These are phyloP conservation scores for Paramormyrops kingsleyae DNA, from an alignment of 2,113 vertebrate genomes.

Conservation along the genomic window DNA sequence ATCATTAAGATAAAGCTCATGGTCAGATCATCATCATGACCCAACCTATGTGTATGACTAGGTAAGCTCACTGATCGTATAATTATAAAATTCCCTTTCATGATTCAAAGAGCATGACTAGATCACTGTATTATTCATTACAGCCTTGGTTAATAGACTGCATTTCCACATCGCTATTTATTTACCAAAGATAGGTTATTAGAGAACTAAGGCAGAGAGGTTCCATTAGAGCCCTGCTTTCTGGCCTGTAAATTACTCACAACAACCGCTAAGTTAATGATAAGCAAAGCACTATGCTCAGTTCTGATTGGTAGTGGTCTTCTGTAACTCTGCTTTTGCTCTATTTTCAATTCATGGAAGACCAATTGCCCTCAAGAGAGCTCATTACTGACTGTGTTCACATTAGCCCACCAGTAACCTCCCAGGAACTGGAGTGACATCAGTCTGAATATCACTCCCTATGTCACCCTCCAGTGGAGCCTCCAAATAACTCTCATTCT, in stretches of 20 bases:
- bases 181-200: slow-evolving; percentile 9
- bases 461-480: slow-evolving; percentile 29
- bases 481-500: slow-evolving; percentile 45
- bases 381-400: slow-evolving; percentile 66
- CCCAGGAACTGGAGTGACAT: slow-evolving; percentile 46
- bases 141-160: slow-evolving; percentile 29
- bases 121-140: slow-evolving; percentile 33
- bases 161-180: slow-evolving; percentile 7
- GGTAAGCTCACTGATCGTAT: slow-evolving; percentile 26
- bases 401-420: slow-evolving; percentile 66
- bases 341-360: slow-evolving; percentile 9
- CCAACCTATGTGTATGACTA: background rate
- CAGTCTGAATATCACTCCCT: slow-evolving; percentile 49
- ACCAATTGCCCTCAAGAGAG: slow-evolving; percentile 53
- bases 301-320: slow-evolving; percentile 34
- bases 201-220: background rate
- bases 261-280: slow-evolving; percentile 47
- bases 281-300: slow-evolving; percentile 40
- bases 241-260: slow-evolving; percentile 41
- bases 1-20: slow-evolving; percentile 43
- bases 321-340: background rate
- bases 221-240: slow-evolving; percentile 34
- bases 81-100: slow-evolving; percentile 18
- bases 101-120: slow-evolving; percentile 27
- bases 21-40: background rate